Conservation (phyloP, 2,797 vertebrate species). For the Halcyon smyrnensis region DNA sequence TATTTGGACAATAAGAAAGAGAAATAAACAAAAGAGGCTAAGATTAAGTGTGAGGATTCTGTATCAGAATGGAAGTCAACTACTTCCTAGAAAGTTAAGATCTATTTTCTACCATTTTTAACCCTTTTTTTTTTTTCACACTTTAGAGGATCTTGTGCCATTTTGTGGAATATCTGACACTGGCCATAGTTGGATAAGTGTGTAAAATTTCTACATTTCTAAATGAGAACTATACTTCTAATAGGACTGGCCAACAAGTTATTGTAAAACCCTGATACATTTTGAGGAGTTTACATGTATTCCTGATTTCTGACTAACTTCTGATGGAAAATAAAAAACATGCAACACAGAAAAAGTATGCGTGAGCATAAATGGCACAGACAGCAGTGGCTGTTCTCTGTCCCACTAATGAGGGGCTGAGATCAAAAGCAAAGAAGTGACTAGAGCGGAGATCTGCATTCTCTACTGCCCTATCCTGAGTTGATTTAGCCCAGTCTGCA, state of each 20-base stretch:
- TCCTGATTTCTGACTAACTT: neutral
- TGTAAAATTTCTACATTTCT: neutral
- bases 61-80: neutral
- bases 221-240: neutral
- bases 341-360: neutral
- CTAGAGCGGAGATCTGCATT: neutral
- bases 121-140: neutral
- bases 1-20: neutral
- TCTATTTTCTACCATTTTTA: neutral
- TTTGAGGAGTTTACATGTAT: neutral
- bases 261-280: neutral
- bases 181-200: neutral
- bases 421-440: neutral
- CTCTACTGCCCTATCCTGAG: neutral
- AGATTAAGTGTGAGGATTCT: neutral
- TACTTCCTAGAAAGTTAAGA: neutral
- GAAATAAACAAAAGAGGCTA: neutral
- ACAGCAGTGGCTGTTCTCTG: neutral
- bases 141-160: neutral
- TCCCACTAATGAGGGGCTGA: neutral
- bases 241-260: neutral
- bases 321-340: neutral
- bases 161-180: neutral
- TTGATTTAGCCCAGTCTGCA: neutral
- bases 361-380: rapidly evolving